Conservation (phyloP, 2,113 vertebrate genomes). For the Gymnobelideus leadbeateri region DNA sequence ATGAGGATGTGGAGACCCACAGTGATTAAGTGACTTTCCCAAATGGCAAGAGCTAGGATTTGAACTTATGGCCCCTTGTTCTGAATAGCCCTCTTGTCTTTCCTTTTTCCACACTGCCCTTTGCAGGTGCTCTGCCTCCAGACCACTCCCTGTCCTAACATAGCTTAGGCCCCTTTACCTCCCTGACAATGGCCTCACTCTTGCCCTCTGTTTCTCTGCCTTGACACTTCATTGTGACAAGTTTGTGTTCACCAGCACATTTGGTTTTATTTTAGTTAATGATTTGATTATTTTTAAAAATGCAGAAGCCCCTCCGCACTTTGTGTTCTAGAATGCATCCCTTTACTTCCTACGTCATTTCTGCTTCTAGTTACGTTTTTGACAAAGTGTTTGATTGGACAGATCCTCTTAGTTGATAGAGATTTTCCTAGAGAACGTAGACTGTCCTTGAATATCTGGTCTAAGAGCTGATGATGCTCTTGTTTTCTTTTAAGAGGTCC, state of each 20-base stretch:
- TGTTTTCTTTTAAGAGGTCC: neutral
- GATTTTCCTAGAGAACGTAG: neutral
- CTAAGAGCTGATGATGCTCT: neutral
- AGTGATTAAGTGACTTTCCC: neutral
- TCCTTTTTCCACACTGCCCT: neutral
- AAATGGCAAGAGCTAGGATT: neutral
- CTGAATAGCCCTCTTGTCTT: neutral
- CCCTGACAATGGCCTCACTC: neutral
- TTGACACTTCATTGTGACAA: neutral
- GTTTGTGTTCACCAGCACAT: neutral
- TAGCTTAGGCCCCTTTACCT: neutral
- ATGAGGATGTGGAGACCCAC: neutral
- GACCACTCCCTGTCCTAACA: neutral
- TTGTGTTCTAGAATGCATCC: neutral
- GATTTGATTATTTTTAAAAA: neutral
- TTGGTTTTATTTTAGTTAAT: neutral
- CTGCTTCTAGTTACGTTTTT: neutral
- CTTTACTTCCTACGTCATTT: neutral
- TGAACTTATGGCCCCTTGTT: neutral
- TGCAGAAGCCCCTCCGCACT: neutral
- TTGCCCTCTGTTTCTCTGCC: slow-evolving; percentile 13
- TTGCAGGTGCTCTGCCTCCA: neutral
- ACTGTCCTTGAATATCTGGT: neutral
- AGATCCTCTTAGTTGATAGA: no score
- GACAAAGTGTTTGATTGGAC: neutral